phyloP scores from a whole-genome alignment of 2,888 invertebrate species.

The Andricus quercusramuli region DNA sequence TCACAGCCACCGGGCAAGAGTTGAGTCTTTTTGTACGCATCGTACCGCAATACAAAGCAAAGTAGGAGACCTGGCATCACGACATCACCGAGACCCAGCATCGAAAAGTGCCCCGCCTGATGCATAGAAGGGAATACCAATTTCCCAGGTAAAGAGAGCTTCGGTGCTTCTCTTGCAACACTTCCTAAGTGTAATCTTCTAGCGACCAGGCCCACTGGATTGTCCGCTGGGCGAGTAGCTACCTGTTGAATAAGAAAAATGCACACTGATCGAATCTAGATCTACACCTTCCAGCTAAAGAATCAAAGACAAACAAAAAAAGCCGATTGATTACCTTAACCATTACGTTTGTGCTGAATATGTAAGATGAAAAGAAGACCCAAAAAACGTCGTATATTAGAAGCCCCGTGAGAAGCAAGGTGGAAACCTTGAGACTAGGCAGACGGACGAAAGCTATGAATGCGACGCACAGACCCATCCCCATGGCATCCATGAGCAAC shows the following conservation, averaged over 20 bases:
- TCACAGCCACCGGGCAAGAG: conserved; percentile 82
- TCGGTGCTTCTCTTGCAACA: conserved; percentile 94
- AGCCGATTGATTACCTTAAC: conserved; percentile 86
- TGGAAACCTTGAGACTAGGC: conserved; percentile 97
- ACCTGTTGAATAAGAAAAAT: conserved; percentile 78
- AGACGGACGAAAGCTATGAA: conserved; percentile 98
- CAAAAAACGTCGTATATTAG: conserved; percentile 98
- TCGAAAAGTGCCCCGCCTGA: conserved; percentile 97
- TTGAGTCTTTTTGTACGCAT: conserved; percentile 97
- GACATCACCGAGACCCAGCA: conserved; percentile 92
- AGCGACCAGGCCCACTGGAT: conserved; percentile 95
- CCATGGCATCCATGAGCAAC: conserved; percentile 99
- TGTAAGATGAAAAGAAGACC: conserved; percentile 99
- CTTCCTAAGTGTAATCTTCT: conserved; percentile 95
- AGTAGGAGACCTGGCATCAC: conserved; percentile 97
- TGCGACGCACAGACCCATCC: conserved; percentile 98
- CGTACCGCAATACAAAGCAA: conserved; percentile 97
- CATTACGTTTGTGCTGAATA: conserved; percentile 99
- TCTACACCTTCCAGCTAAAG: neutral
- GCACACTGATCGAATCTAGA: conserved; percentile 22
- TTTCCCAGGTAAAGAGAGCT: conserved; percentile 97
- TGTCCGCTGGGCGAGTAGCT: conserved; percentile 91
- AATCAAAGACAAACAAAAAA: neutral
- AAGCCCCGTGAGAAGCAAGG: conserved; percentile 94
- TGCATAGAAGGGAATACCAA: conserved; percentile 98